phyloP scores from a whole-genome alignment of 2,888 invertebrate genomes.

The Xanthorhoe spadicearia region DNA sequence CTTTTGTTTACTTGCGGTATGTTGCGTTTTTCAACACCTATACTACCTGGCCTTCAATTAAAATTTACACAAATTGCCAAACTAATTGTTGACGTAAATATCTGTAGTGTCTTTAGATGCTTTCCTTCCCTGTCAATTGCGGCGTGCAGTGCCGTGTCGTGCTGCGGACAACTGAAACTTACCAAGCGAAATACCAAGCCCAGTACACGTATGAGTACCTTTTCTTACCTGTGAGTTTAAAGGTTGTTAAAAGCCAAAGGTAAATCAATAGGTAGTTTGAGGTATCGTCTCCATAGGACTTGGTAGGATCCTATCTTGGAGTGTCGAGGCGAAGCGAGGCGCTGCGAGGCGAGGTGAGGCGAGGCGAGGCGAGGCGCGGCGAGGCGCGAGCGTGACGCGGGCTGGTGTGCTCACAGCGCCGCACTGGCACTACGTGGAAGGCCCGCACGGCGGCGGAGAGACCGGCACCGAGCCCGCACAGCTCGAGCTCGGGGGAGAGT shows the following conservation, averaged over 20 bases:
- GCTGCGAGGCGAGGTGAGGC: background rate
- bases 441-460: constrained; percentile 48
- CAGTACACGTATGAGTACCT: background rate
- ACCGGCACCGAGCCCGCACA: constrained; percentile 12
- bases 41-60: constrained; percentile 4
- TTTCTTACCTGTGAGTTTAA: background rate
- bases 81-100: background rate
- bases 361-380: background rate
- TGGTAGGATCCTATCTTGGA: background rate
- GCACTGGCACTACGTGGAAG: constrained; percentile 67
- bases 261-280: background rate
- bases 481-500: constrained; percentile 31
- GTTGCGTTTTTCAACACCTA: background rate
- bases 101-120: no score
- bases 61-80: constrained; percentile 3
- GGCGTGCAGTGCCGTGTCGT: no score
- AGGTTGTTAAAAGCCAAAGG: background rate
- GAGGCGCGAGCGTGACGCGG: constrained; percentile 21
- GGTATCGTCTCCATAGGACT: background rate
- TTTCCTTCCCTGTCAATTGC: no score
- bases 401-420: constrained; percentile 48
- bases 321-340: background rate
- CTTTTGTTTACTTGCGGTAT: background rate
- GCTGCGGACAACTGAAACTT: background rate
- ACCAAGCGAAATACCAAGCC: background rate